Evolutionary conservation across 2,888 invertebrate genomes (phyloP).

Genomic region (Parelbella ahira): DNA sequence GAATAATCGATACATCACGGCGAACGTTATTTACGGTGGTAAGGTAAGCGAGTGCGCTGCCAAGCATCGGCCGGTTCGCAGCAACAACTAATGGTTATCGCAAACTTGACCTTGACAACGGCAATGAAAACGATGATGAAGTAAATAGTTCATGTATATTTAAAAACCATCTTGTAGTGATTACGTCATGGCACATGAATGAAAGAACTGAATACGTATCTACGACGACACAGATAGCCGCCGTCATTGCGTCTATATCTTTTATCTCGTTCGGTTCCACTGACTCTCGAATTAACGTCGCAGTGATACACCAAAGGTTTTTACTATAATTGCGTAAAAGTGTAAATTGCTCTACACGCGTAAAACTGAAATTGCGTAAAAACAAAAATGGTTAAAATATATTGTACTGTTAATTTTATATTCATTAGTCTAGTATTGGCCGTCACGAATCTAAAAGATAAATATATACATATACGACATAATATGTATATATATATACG

Average conservation of each 20-base stretch:
- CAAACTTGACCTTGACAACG: constrained; percentile 33
- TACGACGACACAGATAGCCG: constrained; percentile 32
- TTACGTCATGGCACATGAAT: constrained; percentile 52
- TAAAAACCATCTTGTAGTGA: constrained; percentile 39
- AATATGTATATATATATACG: no score
- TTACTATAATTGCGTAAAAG: no score
- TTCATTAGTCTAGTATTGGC: no score
- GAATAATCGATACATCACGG: constrained; percentile 18
- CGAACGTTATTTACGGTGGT: constrained; percentile 17
- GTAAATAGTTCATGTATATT: constrained; percentile 28
- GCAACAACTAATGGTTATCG: constrained; percentile 15
- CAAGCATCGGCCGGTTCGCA: constrained; percentile 3
- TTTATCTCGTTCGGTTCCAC: constrained; percentile 28
- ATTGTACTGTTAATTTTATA: no score
- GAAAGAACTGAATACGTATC: constrained; percentile 34
- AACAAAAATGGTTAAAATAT: no score
- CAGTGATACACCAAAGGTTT: constrained; percentile 12
- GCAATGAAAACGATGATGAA: constrained; percentile 34
- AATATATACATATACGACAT: no score
- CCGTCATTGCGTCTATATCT: constrained; percentile 29
- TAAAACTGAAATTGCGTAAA: no score
- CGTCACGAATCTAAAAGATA: no score
- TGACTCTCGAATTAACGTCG: constrained; percentile 25
- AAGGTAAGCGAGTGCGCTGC: constrained; percentile 16
- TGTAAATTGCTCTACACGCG: no score